Conservation (phyloP, 53 echinoderm and acorn worm species). For the Temnopleurus reevesii region DNA sequence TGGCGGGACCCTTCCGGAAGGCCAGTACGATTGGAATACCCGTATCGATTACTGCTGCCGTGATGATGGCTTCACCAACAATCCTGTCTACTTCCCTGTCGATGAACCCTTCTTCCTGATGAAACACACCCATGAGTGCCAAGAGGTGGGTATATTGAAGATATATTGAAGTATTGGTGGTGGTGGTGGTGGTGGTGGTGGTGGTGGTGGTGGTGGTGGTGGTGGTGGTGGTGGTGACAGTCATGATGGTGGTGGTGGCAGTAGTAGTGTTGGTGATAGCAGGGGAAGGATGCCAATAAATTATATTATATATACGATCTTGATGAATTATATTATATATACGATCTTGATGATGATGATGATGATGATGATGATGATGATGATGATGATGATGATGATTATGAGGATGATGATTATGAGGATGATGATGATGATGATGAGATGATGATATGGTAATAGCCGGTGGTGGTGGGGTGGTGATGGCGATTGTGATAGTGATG, state of each 20-base stretch:
- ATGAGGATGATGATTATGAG: conserved; percentile 29
- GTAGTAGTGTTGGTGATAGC: too few species aligned
- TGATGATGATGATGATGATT: conserved; percentile 19
- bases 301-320: too few species aligned
- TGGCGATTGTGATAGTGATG: not conserved
- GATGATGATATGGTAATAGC: too few species aligned
- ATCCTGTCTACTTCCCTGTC: conserved; percentile 64
- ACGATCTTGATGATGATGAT: conserved; percentile 1
- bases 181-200: not conserved
- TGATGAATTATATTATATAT: too few species aligned
- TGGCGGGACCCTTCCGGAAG: conserved; percentile 58
- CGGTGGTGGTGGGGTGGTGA: not conserved
- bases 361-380: not conserved
- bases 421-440: conserved; percentile 33
- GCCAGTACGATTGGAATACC: conserved; percentile 62
- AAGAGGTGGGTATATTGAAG: conserved; percentile 65
- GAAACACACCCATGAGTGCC: conserved; percentile 60
- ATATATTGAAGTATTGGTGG: too few species aligned
- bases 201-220: conserved; percentile 17
- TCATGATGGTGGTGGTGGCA: conserved; percentile 2
- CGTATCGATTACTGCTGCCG: conserved; percentile 70
- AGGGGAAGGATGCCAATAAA: too few species aligned
- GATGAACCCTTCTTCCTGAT: conserved; percentile 64
- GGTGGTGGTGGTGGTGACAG: conserved; percentile 21
- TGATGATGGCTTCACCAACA: conserved; percentile 46